These are phyloP conservation scores for Cirrhinus mrigala DNA, from an alignment of 2,797 vertebrate species.

Conservation along the genomic window DNA sequence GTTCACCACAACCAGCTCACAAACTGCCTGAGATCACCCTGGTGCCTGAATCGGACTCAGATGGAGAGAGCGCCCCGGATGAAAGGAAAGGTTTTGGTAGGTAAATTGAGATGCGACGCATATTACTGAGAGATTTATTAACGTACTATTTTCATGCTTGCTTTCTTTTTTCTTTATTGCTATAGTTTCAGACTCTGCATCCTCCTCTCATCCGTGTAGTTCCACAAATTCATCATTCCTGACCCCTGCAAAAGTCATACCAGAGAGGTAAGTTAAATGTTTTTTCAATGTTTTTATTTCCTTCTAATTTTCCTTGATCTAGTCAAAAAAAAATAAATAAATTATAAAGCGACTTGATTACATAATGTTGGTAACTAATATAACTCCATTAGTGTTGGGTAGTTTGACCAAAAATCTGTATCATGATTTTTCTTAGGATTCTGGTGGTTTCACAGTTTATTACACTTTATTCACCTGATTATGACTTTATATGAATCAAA, in stretches of 20 bases:
- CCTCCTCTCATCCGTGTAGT: conserved; percentile 64
- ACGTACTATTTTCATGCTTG: conserved; percentile 38
- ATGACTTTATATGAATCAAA: too few relatives aligned
- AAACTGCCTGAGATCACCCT: conserved; percentile 71
- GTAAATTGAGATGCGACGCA: conserved; percentile 5
- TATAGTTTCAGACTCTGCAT: conserved; percentile 58
- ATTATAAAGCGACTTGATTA: too few relatives aligned
- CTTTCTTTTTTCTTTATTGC: conserved; percentile 61
- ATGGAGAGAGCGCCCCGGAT: conserved; percentile 67
- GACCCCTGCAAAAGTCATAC: conserved; percentile 74
- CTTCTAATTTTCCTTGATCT: neutral
- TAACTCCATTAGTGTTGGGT: neutral
- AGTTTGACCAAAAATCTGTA: too few relatives aligned
- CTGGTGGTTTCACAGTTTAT: too few relatives aligned
- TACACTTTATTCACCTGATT: too few relatives aligned
- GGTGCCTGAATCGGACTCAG: conserved; percentile 86
- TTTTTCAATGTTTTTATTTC: neutral
- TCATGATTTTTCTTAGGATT: too few relatives aligned
- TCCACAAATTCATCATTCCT: conserved; percentile 73
- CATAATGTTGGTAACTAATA: neutral
- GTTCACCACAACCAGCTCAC: conserved; percentile 71
- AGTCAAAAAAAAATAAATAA: neutral
- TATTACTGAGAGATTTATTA: neutral
- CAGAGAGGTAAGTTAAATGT: conserved; percentile 75
- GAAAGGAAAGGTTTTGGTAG: conserved; percentile 64